A percentile compares a stretch with the other conserved stretches of the same genome.
These are phyloP conservation scores for Cyprinus carpio DNA, from an alignment of 2,113 vertebrate species.

Conservation along the genomic window DNA sequence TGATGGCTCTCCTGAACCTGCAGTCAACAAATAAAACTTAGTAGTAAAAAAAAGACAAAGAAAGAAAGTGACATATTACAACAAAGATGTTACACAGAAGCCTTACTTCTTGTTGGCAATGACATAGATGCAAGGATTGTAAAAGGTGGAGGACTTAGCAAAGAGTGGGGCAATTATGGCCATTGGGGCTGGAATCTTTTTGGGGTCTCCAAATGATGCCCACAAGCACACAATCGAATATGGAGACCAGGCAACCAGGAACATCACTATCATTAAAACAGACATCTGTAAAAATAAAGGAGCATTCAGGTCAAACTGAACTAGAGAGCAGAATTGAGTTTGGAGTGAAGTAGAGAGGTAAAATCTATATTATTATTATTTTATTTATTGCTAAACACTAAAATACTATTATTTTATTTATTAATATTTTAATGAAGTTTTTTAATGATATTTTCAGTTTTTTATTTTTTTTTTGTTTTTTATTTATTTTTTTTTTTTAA, in stretches of 20 bases:
- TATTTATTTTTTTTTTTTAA: too few relatives aligned
- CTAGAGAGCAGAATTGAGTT: too few relatives aligned
- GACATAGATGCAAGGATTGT: constrained; percentile 97
- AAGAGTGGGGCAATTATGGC: constrained; percentile 95
- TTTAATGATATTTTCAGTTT: too few relatives aligned
- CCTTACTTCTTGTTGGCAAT: constrained; percentile 94
- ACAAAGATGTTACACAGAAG: not conserved
- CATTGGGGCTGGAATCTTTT: constrained; percentile 87
- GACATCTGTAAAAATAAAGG: constrained; percentile 85
- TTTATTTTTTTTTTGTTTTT: too few relatives aligned
- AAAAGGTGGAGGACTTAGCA: constrained; percentile 92
- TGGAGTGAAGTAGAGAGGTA: too few relatives aligned
- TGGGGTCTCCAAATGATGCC: constrained; percentile 92
- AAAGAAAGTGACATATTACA: not conserved
- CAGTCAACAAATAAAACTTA: constrained; percentile 12
- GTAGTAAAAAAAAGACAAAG: not conserved
- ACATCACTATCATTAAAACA: constrained; percentile 93
- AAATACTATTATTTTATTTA: too few relatives aligned
- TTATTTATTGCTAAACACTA: too few relatives aligned
- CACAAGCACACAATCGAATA: constrained; percentile 95
- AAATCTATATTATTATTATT: too few relatives aligned
- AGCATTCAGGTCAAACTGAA: not conserved
- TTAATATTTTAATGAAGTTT: too few relatives aligned
- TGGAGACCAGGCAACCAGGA: constrained; percentile 95
- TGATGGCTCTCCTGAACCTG: constrained; percentile 91